Conservation (phyloP, 2,797 vertebrate genomes). For the Xenopus petersii region DNA sequence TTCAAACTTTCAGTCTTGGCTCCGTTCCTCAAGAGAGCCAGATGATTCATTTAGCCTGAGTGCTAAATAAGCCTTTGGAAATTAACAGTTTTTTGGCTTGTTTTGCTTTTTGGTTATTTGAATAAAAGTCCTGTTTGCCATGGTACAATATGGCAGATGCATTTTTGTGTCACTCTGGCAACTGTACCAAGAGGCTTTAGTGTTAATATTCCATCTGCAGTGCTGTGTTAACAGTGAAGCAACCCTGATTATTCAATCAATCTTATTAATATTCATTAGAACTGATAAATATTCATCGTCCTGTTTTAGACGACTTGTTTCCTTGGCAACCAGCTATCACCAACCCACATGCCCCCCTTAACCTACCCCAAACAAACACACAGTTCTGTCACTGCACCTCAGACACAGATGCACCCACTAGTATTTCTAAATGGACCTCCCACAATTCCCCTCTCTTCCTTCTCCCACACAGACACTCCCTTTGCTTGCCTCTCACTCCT, state of each 20-base stretch:
- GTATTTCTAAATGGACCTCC: neutral
- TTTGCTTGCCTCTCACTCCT: neutral
- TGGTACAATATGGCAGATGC: conserved; percentile 1
- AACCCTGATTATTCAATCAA: conserved; percentile 50
- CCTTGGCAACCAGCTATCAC: conserved; percentile 42
- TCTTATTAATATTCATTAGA: conserved; percentile 51
- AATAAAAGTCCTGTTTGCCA: too few relatives aligned
- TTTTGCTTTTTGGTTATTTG: too few relatives aligned
- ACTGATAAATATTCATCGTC: conserved; percentile 49
- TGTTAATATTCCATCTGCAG: conserved; percentile 49
- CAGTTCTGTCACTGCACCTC: conserved; percentile 45
- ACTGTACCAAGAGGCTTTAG: conserved; percentile 31
- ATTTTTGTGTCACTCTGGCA: conserved; percentile 34
- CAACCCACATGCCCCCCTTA: neutral
- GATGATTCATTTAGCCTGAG: too few relatives aligned
- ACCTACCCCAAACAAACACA: conserved; percentile 44
- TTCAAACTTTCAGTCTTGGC: too few relatives aligned
- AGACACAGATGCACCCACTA: conserved; percentile 42
- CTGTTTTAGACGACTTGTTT: conserved; percentile 49
- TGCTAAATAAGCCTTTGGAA: too few relatives aligned
- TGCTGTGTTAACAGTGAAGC: conserved; percentile 41
- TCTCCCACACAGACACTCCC: neutral
- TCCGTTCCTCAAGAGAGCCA: too few relatives aligned
- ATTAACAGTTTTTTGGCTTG: too few relatives aligned
- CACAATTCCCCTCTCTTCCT: conserved; percentile 13